Conservation (phyloP, 2,888 invertebrate genomes). For the Andrena minutula region DNA sequence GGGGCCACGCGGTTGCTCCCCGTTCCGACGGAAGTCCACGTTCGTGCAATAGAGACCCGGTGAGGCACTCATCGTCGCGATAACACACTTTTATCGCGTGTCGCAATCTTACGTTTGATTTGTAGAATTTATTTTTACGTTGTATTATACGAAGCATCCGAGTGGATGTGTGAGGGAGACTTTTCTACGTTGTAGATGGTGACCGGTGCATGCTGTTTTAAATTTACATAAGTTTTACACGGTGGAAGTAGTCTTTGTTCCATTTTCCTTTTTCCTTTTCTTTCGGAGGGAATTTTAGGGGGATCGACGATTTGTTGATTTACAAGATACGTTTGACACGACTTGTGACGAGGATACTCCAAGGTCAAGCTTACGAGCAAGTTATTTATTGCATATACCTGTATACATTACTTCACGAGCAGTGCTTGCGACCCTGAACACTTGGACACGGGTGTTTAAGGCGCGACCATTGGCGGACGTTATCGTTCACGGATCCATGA, state of each 20-base stretch:
- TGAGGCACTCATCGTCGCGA: not conserved
- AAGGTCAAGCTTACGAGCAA: conserved; percentile 61
- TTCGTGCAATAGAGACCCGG: conserved; percentile 36
- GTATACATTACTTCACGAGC: conserved; percentile 19
- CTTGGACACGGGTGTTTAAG: not conserved
- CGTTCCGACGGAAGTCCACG: conserved; percentile 5
- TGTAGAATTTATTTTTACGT: conserved; percentile 20
- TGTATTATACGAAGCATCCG: not conserved
- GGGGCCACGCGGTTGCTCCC: conserved; percentile 5
- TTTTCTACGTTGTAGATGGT: no score
- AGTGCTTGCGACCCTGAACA: conserved; percentile 5
- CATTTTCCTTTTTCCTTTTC: not conserved
- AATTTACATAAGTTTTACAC: conserved; percentile 13
- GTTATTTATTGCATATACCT: conserved; percentile 55
- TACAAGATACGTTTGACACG: not conserved
- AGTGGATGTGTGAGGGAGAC: not conserved
- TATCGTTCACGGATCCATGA: conserved; percentile 19
- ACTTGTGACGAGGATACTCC: conserved; percentile 21
- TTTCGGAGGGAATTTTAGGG: not conserved
- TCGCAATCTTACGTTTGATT: conserved; percentile 7
- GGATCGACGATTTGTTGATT: not conserved
- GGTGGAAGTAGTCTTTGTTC: not conserved
- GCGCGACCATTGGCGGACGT: conserved; percentile 7
- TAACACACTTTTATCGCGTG: not conserved
- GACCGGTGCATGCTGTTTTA: not conserved